phyloP scores from a whole-genome alignment of 1,140 invertebrate species.

The Apis cerana region DNA sequence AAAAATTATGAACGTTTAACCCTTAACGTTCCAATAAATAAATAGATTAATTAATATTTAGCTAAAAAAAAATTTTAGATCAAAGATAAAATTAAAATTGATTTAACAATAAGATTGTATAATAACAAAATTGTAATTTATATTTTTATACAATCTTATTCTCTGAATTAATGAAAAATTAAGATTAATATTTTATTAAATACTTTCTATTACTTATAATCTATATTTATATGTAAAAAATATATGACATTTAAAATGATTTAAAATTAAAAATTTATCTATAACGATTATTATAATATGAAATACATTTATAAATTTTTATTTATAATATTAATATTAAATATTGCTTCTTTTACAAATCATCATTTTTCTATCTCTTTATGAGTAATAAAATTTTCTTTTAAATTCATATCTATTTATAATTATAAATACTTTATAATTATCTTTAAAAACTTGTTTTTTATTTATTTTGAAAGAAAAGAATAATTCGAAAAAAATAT shows the following conservation, averaged over 20 bases:
- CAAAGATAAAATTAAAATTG: not conserved
- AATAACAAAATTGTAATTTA: not conserved
- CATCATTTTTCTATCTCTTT: not conserved
- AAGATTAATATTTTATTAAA: not conserved
- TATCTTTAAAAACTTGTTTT: not conserved
- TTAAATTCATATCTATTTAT: not conserved
- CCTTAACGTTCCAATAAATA: slow-evolving; percentile 40
- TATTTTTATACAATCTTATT: not conserved
- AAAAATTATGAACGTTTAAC: slow-evolving; percentile 47
- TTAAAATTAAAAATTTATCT: not conserved
- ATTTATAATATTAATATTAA: not conserved
- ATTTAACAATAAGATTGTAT: not conserved
- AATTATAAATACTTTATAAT: not conserved
- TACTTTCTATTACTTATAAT: no score
- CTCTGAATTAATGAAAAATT: not conserved
- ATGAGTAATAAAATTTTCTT: not conserved
- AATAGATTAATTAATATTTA: not conserved
- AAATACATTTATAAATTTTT: slow-evolving; percentile 14
- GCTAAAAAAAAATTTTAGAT: not conserved
- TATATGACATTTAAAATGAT: not conserved
- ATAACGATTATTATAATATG: not conserved
- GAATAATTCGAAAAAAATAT: not conserved
- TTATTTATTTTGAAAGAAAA: not conserved
- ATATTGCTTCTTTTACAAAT: slow-evolving; percentile 4
- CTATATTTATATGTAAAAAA: no score